Percentiles rank a stretch among this genome's conserved stretches.
Evolutionary conservation across 2,888 invertebrate genomes (phyloP).

Genomic region (Lamellibrachia columna): DNA sequence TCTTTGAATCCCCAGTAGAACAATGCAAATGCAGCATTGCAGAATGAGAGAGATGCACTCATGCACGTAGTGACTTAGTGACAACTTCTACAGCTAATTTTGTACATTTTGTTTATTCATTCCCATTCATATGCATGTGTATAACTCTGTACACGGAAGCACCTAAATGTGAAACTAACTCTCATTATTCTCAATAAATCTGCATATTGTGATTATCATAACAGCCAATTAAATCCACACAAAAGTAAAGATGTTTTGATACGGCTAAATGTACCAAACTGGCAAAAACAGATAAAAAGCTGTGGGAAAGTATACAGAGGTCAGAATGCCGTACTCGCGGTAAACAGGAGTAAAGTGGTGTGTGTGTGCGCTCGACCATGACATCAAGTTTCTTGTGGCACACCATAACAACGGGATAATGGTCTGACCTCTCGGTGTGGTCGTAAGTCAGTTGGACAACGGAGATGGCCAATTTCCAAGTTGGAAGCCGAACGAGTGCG

Average conservation of each 20-base stretch:
- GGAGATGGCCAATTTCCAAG: constrained; percentile 3
- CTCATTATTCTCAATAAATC: neutral
- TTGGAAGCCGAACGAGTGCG: neutral
- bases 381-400: neutral
- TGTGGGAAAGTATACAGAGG: neutral
- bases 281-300: neutral
- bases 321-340: neutral
- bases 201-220: neutral
- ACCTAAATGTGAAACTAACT: neutral
- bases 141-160: neutral
- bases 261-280: neutral
- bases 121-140: neutral
- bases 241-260: neutral
- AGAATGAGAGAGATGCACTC: neutral
- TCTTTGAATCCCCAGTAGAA: too few species aligned
- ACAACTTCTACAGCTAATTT: neutral
- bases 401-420: neutral
- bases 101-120: neutral
- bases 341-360: constrained; percentile 5
- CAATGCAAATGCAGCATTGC: too few species aligned
- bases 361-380: neutral
- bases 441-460: neutral
- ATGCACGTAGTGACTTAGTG: neutral
- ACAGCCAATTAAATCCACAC: neutral
- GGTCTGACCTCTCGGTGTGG: neutral